Evolutionary conservation across 2,797 vertebrate species (phyloP), one percentile per base, ranked within the genome.

Genomic region (Natrix natrix): DNA sequence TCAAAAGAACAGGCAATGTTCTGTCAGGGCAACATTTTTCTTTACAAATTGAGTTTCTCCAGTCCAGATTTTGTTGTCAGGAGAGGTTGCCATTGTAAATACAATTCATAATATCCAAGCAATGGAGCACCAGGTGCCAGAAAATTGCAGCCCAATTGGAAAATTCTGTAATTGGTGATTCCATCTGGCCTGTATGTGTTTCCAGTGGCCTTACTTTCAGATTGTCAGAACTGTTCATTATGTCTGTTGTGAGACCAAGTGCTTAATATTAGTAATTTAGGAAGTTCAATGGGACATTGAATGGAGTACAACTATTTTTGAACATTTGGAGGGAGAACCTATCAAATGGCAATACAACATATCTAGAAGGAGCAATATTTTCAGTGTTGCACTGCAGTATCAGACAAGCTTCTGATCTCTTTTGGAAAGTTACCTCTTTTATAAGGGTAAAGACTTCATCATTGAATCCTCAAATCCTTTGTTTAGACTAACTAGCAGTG

Each of bases 261-360:
- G 96, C 97, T 97, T 98, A 98, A 97, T 98, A 98, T 97, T 96
- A 96, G 95, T 96, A 97, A 97, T 98, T 97, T 95, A 26, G 74
- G 97, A 97, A 96, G 96, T 97, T 97, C 97, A 97, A 97, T 97
- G 96, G 96, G 94, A 97, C 97, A 96, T 97, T 97, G 97, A 98
- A 97, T 97, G 96, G 97, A 96, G 94, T 97, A 96, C 97, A 97
- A 97, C 96, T 97, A 95, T 96, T 97, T 97, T 96, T 96, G 96
- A 97, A 96, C 95, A 96, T 96, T 95, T 95, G 88, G 32, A 90
- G 95, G 89, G 26, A 86, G 93, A 95, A 97, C 95, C 95, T 91
- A 94, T 96, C 95, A 96, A 97, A 96, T 37, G 95, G 94, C 94
- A 95, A 91, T 94, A 92, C 93, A 94, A 93, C 63, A 78, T 96